Percentiles rank a stretch among this genome's conserved stretches.
Conservation (phyloP, 2,797 vertebrate species). For the Bucorvus abyssinicus region DNA sequence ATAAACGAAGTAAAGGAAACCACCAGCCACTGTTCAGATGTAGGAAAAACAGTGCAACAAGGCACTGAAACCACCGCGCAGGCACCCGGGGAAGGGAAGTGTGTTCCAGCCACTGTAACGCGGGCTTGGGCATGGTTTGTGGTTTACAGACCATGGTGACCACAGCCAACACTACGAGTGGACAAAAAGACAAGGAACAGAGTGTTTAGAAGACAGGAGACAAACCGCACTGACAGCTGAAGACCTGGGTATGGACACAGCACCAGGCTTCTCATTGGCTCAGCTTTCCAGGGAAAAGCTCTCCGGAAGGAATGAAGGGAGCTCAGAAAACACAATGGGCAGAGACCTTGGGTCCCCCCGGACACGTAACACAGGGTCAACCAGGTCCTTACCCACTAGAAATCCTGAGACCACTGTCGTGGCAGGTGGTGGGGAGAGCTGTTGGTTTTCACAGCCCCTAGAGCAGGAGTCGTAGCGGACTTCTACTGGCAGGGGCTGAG, state of each 20-base stretch:
- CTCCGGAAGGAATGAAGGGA: background rate
- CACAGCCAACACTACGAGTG: background rate
- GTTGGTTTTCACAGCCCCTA: background rate
- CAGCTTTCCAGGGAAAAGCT: background rate
- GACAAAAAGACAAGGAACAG: background rate
- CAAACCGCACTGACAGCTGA: background rate
- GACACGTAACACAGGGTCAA: background rate
- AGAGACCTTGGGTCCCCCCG: background rate
- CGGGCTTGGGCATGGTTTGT: fast-evolving
- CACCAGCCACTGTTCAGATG: background rate
- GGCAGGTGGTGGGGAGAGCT: background rate
- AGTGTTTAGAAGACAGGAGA: background rate
- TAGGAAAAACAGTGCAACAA: background rate
- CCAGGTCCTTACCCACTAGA: background rate
- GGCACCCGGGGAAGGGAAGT: background rate
- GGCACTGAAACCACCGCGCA: background rate
- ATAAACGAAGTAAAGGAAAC: background rate
- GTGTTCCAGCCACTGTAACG: background rate
- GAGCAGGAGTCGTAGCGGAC: background rate
- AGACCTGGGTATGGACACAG: background rate
- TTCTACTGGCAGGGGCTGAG: background rate
- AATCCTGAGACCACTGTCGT: background rate
- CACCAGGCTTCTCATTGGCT: background rate
- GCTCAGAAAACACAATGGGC: background rate
- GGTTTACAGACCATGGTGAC: fast-evolving